Conservation (phyloP, 2,888 invertebrate genomes). For the Plebejus melissa region DNA sequence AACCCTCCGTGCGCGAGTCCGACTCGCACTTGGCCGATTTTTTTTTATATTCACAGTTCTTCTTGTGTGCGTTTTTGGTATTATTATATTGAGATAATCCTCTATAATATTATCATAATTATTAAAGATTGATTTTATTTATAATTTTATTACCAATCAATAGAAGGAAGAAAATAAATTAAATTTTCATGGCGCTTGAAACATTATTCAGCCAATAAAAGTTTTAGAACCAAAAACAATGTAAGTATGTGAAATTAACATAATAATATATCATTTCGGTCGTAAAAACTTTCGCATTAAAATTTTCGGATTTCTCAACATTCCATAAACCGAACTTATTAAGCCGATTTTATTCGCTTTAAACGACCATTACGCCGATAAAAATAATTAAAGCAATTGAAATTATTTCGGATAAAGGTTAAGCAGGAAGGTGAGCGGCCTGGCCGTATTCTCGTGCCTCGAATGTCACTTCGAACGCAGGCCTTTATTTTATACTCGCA, state of each 20-base stretch:
- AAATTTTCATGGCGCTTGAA: not conserved
- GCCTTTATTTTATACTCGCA: not conserved
- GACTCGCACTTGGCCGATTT: too few relatives aligned
- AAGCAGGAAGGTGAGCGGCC: conserved; percentile 15
- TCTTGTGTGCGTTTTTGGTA: too few relatives aligned
- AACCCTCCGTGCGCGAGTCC: too few relatives aligned
- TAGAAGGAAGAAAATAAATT: not conserved
- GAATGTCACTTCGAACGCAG: not conserved
- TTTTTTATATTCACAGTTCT: too few relatives aligned
- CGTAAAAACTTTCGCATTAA: not conserved
- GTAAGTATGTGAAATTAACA: not conserved
- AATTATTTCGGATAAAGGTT: conserved; percentile 13
- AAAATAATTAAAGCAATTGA: conserved; percentile 6
- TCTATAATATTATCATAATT: too few relatives aligned
- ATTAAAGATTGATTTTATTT: not conserved
- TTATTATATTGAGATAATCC: too few relatives aligned
- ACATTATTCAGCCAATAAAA: not conserved
- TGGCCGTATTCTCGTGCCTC: not conserved
- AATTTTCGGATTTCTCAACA: conserved; percentile 8
- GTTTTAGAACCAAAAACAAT: not conserved
- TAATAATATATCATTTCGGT: not conserved
- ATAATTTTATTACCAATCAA: not conserved
- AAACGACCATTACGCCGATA: not conserved
- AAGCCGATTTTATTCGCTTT: conserved; percentile 12
- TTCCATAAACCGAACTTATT: not conserved